Base-by-base conservation (phyloP, 2,888 invertebrate genomes). In the Ectobius pallidus region DNA sequence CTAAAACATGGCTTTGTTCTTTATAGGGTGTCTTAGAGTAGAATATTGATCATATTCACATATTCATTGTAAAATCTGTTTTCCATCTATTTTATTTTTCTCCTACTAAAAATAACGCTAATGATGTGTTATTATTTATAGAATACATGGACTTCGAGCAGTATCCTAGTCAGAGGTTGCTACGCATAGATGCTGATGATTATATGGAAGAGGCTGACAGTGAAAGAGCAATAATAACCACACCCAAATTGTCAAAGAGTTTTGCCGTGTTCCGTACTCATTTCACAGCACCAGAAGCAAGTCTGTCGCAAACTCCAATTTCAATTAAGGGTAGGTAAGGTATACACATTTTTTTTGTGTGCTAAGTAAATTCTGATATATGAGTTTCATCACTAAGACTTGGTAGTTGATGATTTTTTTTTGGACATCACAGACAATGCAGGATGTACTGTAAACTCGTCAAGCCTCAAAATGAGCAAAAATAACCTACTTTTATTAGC, bases 211-310 rank as follows among this genome's bases (percentile, higher is more conserved):
- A 61, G 44, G 20, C 11, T 16, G 30, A 55, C 14, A 11, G 16
- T 20, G 61, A 22, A n/a, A 34, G 55, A 27, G 65, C 63, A 22
- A 25, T 32, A 49, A 14, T n/a, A n/a, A n/a, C n/a, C n/a, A n/a
- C n/a, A n/a, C n/a, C 42, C n/a, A 32, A 27, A 11, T 39, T 61
- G 16, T 16, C 30, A 30, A 72, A 69, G 62, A 72, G 72, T 30
- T 69, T 68, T 49, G 27, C 72, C 16, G 25, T 67, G 7, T 73
- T 73, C 62, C 69, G 73, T 18, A 63, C 73, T 6, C 72, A 69
- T 9, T 69, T 72, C 22, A 52, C 69, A 20, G 55, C 52, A 3
- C 55, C 27, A 11, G 69, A 69, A 16, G 34, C 34, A 32, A 69
- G 55, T 20, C 65, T 46, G n/a, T 25, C 25, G 25, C 18, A 16